phyloP scores from a whole-genome alignment of 2,113 vertebrate genomes.

The Sinosuthora webbiana region DNA sequence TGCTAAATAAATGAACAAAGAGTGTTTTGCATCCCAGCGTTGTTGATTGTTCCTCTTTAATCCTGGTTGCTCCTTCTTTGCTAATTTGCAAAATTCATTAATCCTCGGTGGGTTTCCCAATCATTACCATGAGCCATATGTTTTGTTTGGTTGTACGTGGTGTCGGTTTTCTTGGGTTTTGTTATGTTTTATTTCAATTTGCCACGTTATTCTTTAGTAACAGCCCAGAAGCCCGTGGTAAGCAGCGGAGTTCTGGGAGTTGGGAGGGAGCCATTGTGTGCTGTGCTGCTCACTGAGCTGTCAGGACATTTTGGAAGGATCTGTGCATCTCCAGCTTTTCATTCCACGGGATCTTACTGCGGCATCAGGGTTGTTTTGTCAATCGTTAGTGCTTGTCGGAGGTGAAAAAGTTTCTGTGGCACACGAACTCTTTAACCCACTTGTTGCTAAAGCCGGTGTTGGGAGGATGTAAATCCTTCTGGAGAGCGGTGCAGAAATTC shows the following conservation, averaged over 20 bases:
- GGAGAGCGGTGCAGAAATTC: neutral
- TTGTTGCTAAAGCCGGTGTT: neutral
- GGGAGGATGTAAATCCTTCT: neutral
- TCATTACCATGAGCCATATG: neutral
- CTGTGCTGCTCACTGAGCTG: constrained; percentile 22
- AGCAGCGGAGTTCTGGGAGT: neutral
- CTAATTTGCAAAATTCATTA: constrained; percentile 55
- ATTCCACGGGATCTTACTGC: neutral
- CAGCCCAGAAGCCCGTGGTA: neutral
- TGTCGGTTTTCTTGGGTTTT: neutral
- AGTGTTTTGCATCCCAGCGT: neutral
- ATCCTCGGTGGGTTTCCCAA: constrained; percentile 13
- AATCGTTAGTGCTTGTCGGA: neutral
- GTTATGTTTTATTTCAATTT: neutral
- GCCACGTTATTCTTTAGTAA: constrained; percentile 1
- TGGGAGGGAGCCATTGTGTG: constrained; percentile 14
- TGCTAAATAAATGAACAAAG: constrained; percentile 42
- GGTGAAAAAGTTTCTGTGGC: neutral
- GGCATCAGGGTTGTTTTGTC: neutral
- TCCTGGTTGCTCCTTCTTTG: constrained; percentile 14
- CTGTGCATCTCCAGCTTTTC: neutral
- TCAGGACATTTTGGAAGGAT: constrained; percentile 13
- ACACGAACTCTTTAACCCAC: neutral
- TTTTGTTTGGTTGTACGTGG: neutral
- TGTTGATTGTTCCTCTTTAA: constrained; percentile 35